Evolutionary conservation across 2,888 invertebrate species (phyloP).

Genomic region (Epistrophella euchroma): DNA sequence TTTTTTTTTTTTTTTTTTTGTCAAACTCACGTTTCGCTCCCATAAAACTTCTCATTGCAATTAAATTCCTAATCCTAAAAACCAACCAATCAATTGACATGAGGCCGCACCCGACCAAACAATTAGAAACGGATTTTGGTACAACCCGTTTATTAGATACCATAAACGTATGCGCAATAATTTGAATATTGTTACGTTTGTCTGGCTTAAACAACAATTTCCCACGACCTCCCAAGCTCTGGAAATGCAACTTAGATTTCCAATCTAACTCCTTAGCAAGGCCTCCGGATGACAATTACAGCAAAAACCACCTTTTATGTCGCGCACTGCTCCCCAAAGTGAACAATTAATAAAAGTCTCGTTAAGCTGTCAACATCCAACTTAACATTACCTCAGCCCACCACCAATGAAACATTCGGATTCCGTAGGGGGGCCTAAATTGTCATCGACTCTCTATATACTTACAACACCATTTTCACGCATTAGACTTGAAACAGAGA

Average conservation of each 20-base stretch:
- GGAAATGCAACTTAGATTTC: background rate
- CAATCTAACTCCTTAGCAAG: background rate
- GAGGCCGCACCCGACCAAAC: too few species aligned
- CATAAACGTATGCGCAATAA: too few species aligned
- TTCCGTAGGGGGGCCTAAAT: constrained; percentile 39
- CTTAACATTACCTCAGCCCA: constrained; percentile 49
- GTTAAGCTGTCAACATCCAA: constrained; percentile 63
- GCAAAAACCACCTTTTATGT: constrained; percentile 53
- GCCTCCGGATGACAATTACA: constrained; percentile 9
- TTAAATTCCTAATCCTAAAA: too few species aligned
- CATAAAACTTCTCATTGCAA: too few species aligned
- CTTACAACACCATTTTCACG: constrained; percentile 31
- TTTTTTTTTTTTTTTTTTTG: too few species aligned
- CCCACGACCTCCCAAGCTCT: background rate
- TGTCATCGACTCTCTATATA: constrained; percentile 30
- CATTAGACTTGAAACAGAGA: constrained; percentile 65
- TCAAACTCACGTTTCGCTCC: too few species aligned
- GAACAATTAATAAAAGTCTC: constrained; percentile 73
- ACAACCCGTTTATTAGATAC: too few species aligned
- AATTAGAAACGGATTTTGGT: too few species aligned
- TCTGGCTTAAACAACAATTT: background rate
- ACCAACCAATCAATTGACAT: too few species aligned
- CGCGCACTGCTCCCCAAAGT: constrained; percentile 33
- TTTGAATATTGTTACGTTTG: background rate
- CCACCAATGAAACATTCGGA: constrained; percentile 29